Base-by-base conservation (phyloP, 2,888 invertebrate species). In the Clistopyga incitator region DNA sequence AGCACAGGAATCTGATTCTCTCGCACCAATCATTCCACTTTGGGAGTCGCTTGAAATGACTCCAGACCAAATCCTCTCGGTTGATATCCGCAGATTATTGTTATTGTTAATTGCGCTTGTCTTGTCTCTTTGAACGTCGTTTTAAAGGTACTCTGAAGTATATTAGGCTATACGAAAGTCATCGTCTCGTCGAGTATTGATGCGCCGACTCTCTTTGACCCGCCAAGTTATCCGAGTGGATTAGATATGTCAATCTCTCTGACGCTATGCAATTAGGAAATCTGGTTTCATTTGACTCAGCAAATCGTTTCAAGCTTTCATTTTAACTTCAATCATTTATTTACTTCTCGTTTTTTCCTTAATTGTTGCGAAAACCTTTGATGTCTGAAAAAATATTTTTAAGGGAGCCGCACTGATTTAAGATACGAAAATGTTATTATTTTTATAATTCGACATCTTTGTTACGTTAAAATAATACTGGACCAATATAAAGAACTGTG, bases 81-180 rank as follows among this genome's bases (percentile, higher is more conserved):
- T 29, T 61, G 47, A 64, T 38, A 81, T 81, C 81, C 84, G 81
- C 84, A 84, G 81, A 71, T 81, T 38, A 65, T 81, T 38, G 6
- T 68, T 74, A 52, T 78, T 70, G 81, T 81, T 81, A 78, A 84
- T 84, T 70, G 78, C 74, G 78, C 70, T 84, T 34, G 68, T 81
- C 80, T 45, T 72, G 61, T 64, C 67, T 54, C 29, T 52, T 64
- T 79, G 47, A 71, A 78, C 77, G 77, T 84, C 67, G 72, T 84
- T 80, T 70, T 71, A 74, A 74, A 81, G 83, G 80, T 84, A 83
- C 83, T 80, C 77, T 81, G 80, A 80, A 84, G 83, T 84, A 75
- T 81, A 81, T 81, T 81, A 78, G 56, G 70, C 81, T 81, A n/a
- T n/a, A 84, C 65, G 64, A 75, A 78, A 70, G 38, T 38, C 74